phyloP scores from a whole-genome alignment of 2,888 invertebrate genomes.

The Caenorhabditis macrosperma region DNA sequence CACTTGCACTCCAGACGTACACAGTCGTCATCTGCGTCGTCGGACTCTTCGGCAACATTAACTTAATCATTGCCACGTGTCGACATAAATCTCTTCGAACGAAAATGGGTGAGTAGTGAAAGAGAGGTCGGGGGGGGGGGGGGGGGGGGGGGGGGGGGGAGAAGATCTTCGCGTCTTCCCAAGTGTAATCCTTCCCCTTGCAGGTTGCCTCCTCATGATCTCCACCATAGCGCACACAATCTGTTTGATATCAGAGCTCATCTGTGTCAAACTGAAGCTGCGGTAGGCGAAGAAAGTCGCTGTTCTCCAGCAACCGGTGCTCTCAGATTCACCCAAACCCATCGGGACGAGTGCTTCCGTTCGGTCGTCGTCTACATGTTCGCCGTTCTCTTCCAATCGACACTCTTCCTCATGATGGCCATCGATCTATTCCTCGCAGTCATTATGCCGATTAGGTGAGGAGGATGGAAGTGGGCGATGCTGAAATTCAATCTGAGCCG shows the following conservation, averaged over 20 bases:
- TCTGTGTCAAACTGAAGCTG: slow-evolving; percentile 52
- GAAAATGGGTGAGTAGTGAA: slow-evolving; percentile 61
- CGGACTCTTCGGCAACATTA: slow-evolving; percentile 54
- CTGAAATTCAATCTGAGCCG: background rate
- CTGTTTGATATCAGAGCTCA: slow-evolving; percentile 55
- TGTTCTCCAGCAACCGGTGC: background rate
- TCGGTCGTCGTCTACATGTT: slow-evolving; percentile 60
- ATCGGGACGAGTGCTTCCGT: slow-evolving; percentile 60
- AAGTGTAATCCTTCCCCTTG: slow-evolving; percentile 1
- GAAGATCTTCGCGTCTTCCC: too few species aligned
- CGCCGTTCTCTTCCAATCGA: slow-evolving; percentile 58
- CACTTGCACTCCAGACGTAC: slow-evolving; percentile 44
- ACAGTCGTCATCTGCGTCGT: slow-evolving; percentile 50
- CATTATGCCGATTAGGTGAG: slow-evolving; percentile 55
- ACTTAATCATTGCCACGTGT: slow-evolving; percentile 52
- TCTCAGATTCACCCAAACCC: slow-evolving; percentile 52
- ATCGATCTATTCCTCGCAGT: slow-evolving; percentile 56
- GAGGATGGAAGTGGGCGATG: background rate
- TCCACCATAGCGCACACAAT: slow-evolving; percentile 58
- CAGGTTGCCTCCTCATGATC: slow-evolving; percentile 56
- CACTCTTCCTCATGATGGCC: slow-evolving; percentile 59
- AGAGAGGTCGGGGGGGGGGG: too few species aligned
- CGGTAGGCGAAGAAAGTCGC: slow-evolving; percentile 10
- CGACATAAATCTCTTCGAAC: slow-evolving; percentile 52
- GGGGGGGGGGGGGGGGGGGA: too few species aligned